Percentiles rank a stretch among this genome's conserved stretches.
Evolutionary conservation across 2,797 vertebrate species (phyloP).

Genomic region (Brotogeris chrysoptera): DNA sequence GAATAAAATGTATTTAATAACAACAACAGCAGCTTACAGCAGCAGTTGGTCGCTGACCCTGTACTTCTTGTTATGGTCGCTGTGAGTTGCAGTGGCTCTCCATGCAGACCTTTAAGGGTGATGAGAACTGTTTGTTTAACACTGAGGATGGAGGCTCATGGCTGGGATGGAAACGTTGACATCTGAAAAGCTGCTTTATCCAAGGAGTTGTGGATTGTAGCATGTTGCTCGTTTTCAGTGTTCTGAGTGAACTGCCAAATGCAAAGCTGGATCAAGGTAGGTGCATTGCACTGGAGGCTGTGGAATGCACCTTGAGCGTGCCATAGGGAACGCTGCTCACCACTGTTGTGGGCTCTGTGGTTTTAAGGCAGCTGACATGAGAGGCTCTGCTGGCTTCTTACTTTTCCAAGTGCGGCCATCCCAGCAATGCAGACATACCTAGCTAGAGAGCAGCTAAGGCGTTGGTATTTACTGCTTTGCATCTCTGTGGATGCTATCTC

Average conservation of each 20-base stretch:
- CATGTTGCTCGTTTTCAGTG: accelerated
- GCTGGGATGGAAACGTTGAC: not conserved
- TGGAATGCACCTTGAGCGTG: not conserved
- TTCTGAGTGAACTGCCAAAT: not conserved
- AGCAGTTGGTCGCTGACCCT: not conserved
- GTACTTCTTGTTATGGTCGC: not conserved
- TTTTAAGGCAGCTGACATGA: not conserved
- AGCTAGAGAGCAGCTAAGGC: not conserved
- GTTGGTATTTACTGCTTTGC: not conserved
- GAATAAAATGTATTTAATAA: not conserved
- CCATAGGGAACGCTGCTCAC: not conserved
- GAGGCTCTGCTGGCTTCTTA: not conserved
- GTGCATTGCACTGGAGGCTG: not conserved
- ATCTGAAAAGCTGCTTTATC: not conserved
- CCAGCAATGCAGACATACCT: not conserved
- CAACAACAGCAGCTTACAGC: not conserved
- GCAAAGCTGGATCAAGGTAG: not conserved
- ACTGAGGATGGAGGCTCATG: accelerated
- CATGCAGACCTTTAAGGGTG: not conserved
- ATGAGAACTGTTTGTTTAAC: not conserved
- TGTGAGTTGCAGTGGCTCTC: not conserved
- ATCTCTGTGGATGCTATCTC: not conserved
- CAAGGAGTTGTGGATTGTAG: not conserved
- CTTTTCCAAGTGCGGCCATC: not conserved
- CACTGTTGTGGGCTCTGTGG: not conserved